Base-by-base conservation (phyloP, 2,797 vertebrate species). In the Astyanax mexicanus region DNA sequence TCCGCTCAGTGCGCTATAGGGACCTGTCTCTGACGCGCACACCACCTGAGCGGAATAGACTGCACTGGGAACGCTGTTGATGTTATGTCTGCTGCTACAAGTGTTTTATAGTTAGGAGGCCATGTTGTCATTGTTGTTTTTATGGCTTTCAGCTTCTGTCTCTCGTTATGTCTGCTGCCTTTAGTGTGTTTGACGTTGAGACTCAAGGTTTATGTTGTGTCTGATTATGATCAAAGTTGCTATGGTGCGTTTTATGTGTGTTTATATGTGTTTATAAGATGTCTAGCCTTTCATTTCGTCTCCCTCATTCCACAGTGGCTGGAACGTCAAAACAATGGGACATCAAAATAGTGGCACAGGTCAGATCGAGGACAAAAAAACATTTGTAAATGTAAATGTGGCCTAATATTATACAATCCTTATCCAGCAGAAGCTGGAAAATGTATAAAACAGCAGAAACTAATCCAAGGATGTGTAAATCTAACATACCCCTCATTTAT, bases 1-100 rank as follows among this genome's bases (percentile, higher is more conserved):
- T 75, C 17, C 42, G 55, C 23, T 49, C 19, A 35, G 49, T 67
- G 25, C n/a, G n/a, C n/a, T n/a, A 17, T 32, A 9, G 35, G 12
- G 21, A 25, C 2, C 8, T 25, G 51, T 54, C 23, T 15, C 25
- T 54, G 23, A 52, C 52, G 21, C 21, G n/a, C 17, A 19, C 45
- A 19, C 49, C 19, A 19, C 45, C 45, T 19, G 49, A 51, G 49
- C 8, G 11, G 49, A 51, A 51, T 51, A n/a, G 8, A 51, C 19
- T 51, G n/a, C 8, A 51, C 49, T 21, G 1, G 19, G 55, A 13
- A n/a, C 66, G 60, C 38, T 2, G 19, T n/a, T 57, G 9, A 21
- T 78, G 23, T 15, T 72, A 19, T 27, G 54, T 15, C 19, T 23
- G 32, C 38, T 66, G 51, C 21, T 32, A 27, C 52, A 55, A 25